phyloP scores from a whole-genome alignment of 2,113 vertebrate species.

The Clinocottus analis region DNA sequence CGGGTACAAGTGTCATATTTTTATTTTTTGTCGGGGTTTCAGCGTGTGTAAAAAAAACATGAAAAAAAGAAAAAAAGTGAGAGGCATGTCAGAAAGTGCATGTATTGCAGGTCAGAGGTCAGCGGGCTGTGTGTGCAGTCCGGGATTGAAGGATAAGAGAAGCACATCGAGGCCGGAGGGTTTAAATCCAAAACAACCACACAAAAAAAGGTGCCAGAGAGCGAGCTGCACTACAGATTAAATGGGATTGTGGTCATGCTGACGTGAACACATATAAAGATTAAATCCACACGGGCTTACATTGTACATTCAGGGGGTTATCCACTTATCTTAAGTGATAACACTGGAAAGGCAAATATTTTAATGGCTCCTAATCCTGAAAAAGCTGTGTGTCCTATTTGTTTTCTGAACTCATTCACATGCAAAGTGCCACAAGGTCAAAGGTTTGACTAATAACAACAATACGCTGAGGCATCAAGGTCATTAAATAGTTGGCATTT shows the following conservation, averaged over 20 bases:
- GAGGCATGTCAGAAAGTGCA: conserved; percentile 27
- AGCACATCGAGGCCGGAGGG: conserved; percentile 31
- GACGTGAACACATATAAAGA: conserved; percentile 43
- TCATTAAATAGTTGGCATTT: conserved; percentile 18
- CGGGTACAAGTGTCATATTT: conserved; percentile 50
- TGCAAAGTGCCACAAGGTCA: conserved; percentile 24
- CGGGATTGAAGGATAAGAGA: conserved; percentile 32
- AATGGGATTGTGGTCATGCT: conserved; percentile 56
- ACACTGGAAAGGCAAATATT: conserved; percentile 22
- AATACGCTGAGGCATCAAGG: conserved; percentile 23
- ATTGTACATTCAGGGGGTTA: conserved; percentile 1
- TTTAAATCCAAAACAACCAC: conserved; percentile 53
- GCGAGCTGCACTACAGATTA: conserved; percentile 35
- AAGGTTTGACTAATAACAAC: conserved; percentile 30
- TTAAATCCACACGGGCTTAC: conserved; percentile 30
- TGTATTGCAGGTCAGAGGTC: conserved; percentile 61
- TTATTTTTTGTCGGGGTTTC: too few species aligned
- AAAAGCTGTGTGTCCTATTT: conserved; percentile 4
- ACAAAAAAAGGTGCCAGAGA: conserved; percentile 30
- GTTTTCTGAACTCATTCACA: conserved; percentile 16
- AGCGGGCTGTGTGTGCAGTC: conserved; percentile 17
- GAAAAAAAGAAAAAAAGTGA: too few species aligned
- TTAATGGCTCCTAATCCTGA: conserved; percentile 34
- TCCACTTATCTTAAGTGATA: conserved; percentile 24
- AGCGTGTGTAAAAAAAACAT: too few species aligned